Evolutionary conservation across 2,797 vertebrate genomes (phyloP).

Genomic region (Glyptemys insculpta): DNA sequence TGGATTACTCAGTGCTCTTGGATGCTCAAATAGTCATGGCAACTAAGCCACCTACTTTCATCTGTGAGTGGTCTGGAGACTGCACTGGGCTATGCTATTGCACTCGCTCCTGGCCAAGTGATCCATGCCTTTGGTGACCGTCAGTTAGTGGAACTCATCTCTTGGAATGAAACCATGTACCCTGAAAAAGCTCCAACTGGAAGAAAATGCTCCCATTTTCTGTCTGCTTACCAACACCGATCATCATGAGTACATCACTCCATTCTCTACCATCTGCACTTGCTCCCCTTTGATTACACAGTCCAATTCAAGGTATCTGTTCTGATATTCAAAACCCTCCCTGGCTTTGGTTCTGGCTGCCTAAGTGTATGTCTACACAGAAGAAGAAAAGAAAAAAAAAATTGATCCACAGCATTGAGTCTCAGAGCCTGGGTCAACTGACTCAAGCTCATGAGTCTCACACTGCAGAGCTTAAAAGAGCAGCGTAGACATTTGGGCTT

Average conservation of each 20-base stretch:
- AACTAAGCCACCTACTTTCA: not conserved
- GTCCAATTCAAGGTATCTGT: not conserved
- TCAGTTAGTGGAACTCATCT: not conserved
- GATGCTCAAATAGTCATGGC: not conserved
- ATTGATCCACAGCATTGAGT: not conserved
- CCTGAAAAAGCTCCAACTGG: not conserved
- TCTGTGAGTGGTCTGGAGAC: not conserved
- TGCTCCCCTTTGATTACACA: not conserved
- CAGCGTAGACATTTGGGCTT: not conserved
- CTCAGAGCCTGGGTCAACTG: not conserved
- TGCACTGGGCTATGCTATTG: not conserved
- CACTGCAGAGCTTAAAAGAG: not conserved
- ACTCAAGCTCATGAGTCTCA: not conserved
- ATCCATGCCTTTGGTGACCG: not conserved
- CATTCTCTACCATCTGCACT: not conserved
- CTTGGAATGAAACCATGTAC: not conserved
- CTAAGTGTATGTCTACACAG: not conserved
- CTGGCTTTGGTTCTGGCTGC: not conserved
- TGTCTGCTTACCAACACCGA: not conserved
- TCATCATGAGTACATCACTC: not conserved
- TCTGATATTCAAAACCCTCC: not conserved
- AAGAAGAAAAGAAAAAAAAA: too few relatives aligned
- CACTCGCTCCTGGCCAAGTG: not conserved
- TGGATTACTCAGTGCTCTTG: not conserved
- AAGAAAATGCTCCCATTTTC: not conserved